A percentile compares a stretch with the other conserved stretches of the same genome.
phyloP scores from a whole-genome alignment of 2,113 vertebrate genomes.

The Corythornis madagascariensis region DNA sequence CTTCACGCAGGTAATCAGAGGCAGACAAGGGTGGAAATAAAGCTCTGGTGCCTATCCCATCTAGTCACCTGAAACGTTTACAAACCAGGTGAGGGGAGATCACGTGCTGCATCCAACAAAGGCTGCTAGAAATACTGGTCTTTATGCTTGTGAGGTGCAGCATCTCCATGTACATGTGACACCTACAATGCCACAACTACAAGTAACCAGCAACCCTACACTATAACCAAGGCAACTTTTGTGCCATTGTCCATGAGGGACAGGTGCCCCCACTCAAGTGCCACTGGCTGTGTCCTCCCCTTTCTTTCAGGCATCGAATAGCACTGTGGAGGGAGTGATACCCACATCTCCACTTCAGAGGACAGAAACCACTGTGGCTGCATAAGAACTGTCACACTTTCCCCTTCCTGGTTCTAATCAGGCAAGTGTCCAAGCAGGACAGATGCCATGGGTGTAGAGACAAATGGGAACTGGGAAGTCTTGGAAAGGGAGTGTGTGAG shows the following conservation, averaged over 20 bases:
- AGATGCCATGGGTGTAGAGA: background rate
- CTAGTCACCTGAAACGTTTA: background rate
- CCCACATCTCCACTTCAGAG: rapidly evolving
- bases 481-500: background rate
- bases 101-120: background rate
- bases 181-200: rapidly evolving
- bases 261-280: rapidly evolving
- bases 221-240: rapidly evolving
- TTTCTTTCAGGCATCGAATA: background rate
- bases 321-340: rapidly evolving
- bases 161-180: background rate
- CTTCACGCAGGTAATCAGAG: background rate
- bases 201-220: background rate
- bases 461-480: background rate
- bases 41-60: background rate
- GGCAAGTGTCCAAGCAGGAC: background rate
- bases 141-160: background rate
- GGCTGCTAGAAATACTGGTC: background rate
- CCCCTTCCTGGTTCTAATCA: background rate
- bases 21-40: background rate
- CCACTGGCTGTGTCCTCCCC: background rate
- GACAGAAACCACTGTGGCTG: rapidly evolving
- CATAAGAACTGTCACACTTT: background rate
- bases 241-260: rapidly evolving
- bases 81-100: background rate